A percentile compares a stretch with the other conserved stretches of the same genome.
phyloP scores from a whole-genome alignment of 2,888 invertebrate genomes.

The Ophioninae sp. region DNA sequence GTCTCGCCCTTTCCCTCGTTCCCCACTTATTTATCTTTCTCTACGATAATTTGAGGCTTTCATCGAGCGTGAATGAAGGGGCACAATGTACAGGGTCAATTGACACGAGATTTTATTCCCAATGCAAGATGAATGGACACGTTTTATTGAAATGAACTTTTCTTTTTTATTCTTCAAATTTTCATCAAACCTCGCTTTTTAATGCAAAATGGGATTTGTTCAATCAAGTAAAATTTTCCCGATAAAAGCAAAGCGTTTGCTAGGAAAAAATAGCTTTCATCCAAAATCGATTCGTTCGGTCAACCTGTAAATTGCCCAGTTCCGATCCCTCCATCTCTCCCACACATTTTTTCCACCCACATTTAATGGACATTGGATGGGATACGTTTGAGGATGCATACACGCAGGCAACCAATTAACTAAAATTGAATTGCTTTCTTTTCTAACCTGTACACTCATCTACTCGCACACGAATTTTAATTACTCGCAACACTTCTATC shows the following conservation, averaged over 20 bases:
- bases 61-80: background rate
- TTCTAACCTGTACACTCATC: background rate
- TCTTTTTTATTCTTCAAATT: background rate
- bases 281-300: background rate
- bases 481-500: background rate
- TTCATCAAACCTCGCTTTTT: background rate
- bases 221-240: background rate
- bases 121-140: background rate
- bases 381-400: background rate
- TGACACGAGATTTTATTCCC: background rate
- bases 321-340: background rate
- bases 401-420: background rate
- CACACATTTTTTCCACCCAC: background rate
- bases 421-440: background rate
- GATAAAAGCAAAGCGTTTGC: background rate
- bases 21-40: slow-evolving; percentile 1
- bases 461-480: background rate
- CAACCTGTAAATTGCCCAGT: background rate
- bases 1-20: background rate
- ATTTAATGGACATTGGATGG: background rate
- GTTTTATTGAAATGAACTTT: background rate
- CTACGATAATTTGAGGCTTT: background rate
- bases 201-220: background rate
- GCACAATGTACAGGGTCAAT: background rate
- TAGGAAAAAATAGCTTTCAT: background rate